phyloP scores from a whole-genome alignment of 1,140 invertebrate genomes.

The Eulimnadia texana region DNA sequence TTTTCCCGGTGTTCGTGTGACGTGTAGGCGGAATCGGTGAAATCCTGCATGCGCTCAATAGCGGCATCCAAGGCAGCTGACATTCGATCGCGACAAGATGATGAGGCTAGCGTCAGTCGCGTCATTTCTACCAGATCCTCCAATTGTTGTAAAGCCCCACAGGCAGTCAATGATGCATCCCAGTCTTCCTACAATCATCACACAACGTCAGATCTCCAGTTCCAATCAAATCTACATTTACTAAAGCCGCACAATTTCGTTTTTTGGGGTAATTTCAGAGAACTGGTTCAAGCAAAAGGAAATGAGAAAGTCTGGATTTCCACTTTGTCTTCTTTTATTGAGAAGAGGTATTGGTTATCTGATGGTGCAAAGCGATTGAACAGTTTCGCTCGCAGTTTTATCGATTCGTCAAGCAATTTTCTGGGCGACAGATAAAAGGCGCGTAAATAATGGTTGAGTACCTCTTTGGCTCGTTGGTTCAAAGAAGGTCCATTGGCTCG shows the following conservation, averaged over 20 bases:
- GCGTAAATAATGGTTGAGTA: slow-evolving; percentile 21
- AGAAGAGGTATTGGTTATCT: too few relatives aligned
- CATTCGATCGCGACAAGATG: slow-evolving; percentile 43
- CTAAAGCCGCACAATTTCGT: too few relatives aligned
- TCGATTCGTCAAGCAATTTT: too few relatives aligned
- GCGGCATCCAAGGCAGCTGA: slow-evolving; percentile 71
- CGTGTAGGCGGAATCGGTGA: slow-evolving; percentile 97
- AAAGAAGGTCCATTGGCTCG: background rate
- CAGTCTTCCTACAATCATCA: slow-evolving; percentile 35
- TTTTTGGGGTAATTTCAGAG: too few relatives aligned
- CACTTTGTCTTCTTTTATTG: too few relatives aligned
- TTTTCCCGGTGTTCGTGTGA: slow-evolving; percentile 91
- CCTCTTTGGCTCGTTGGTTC: slow-evolving; percentile 21
- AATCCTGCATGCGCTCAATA: slow-evolving; percentile 91
- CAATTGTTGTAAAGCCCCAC: slow-evolving; percentile 61
- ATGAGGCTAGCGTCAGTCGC: slow-evolving; percentile 41
- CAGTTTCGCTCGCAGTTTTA: too few relatives aligned
- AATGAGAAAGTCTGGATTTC: too few relatives aligned
- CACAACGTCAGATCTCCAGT: too few relatives aligned
- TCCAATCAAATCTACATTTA: too few relatives aligned
- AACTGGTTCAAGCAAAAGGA: too few relatives aligned
- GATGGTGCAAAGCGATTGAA: too few relatives aligned
- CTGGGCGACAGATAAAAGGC: background rate
- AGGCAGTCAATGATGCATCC: slow-evolving; percentile 54
- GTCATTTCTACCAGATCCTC: slow-evolving; percentile 71